Evolutionary conservation across 2,888 invertebrate species (phyloP).

Genomic region (Leptarthrus brevirostris): DNA sequence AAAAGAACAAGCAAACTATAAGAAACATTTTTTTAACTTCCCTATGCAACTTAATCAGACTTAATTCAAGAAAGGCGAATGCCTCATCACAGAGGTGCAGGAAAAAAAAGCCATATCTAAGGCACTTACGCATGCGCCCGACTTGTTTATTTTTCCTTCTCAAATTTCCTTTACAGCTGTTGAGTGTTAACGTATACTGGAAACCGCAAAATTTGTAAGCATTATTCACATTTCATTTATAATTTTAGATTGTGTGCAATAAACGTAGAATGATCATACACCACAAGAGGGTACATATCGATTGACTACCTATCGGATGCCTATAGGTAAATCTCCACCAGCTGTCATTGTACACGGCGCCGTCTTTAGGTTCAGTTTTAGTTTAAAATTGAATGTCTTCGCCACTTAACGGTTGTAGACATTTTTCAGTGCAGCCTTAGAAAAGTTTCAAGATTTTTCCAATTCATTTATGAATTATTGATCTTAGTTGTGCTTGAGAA

Average conservation of each 20-base stretch:
- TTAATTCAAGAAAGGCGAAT: not conserved
- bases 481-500: constrained; percentile 2
- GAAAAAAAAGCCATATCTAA: not conserved
- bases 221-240: constrained; percentile 46
- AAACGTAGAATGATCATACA: not conserved
- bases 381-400: constrained; percentile 35
- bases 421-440: constrained; percentile 21
- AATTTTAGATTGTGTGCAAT: constrained; percentile 9
- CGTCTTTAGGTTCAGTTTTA: constrained; percentile 1
- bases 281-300: constrained; percentile 25
- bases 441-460: not conserved
- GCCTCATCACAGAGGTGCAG: not conserved
- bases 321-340: not conserved
- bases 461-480: not conserved
- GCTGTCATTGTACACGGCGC: not conserved
- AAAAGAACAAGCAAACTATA: not conserved
- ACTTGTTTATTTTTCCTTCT: constrained; percentile 20
- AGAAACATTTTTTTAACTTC: not conserved
- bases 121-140: constrained; percentile 25
- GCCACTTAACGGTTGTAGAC: constrained; percentile 19
- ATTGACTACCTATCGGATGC: not conserved
- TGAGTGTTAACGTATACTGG: constrained; percentile 13
- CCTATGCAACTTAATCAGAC: not conserved
- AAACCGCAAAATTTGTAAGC: constrained; percentile 47
- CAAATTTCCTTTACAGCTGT: constrained; percentile 9